These are phyloP conservation scores for Xanthia togata DNA, from an alignment of 2,888 invertebrate genomes.

Conservation along the genomic window DNA sequence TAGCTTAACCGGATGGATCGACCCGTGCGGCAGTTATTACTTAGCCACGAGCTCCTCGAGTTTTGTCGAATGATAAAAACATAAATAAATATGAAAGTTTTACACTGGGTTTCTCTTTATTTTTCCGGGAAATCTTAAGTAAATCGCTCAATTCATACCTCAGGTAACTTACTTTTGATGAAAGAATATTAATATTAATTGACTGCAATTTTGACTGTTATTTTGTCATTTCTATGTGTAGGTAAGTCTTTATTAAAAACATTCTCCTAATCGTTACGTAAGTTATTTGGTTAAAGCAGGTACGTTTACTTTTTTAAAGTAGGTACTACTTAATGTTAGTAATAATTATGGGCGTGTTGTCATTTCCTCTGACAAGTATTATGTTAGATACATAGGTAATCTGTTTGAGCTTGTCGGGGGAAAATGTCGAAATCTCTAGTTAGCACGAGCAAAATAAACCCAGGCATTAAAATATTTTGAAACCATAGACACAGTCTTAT, in stretches of 20 bases:
- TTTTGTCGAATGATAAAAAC: not conserved
- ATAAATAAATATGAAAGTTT: too few species aligned
- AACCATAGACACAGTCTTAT: constrained; percentile 46
- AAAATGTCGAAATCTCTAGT: not conserved
- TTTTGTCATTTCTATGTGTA: not conserved
- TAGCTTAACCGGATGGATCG: too few species aligned
- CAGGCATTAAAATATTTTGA: constrained; percentile 36
- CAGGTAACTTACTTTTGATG: not conserved
- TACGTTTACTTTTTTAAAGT: not conserved
- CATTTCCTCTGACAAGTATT: constrained; percentile 14
- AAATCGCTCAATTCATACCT: not conserved
- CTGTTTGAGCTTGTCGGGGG: too few species aligned
- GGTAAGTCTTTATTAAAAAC: not conserved
- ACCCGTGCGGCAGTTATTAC: too few species aligned
- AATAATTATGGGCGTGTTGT: not conserved
- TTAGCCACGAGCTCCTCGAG: too few species aligned
- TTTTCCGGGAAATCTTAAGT: not conserved
- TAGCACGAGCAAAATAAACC: constrained; percentile 25
- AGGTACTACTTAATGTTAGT: not conserved
- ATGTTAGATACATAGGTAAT: too few species aligned
- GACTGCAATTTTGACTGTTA: not conserved
- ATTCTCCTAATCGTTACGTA: not conserved
- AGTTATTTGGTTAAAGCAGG: too few species aligned
- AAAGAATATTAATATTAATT: too few species aligned
- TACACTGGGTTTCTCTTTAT: not conserved